Conservation (phyloP, 2,888 invertebrate species). For the Hedychridium roseum region DNA sequence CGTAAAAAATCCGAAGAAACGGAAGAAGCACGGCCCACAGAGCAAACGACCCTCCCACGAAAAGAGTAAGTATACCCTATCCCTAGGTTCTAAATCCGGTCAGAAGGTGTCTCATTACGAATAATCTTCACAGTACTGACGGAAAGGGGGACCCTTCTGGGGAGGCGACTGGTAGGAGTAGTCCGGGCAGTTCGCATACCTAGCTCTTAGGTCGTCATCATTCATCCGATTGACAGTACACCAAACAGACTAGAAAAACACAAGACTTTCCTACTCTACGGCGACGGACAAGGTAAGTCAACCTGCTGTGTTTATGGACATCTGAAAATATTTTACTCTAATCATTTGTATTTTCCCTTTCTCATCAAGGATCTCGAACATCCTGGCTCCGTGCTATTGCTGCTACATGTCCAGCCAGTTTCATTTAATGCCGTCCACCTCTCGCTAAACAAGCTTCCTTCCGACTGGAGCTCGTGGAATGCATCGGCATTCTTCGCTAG, state of each 20-base stretch:
- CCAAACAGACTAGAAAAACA: conserved; percentile 32
- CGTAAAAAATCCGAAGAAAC: conserved; percentile 47
- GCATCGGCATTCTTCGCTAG: no score
- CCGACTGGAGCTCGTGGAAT: no score
- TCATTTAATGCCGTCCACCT: conserved; percentile 60
- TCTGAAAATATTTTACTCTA: background rate
- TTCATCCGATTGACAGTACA: conserved; percentile 35
- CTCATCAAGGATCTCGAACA: conserved; percentile 39
- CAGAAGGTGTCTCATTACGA: background rate
- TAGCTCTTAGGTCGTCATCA: conserved; percentile 47
- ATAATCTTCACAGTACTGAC: conserved; percentile 30
- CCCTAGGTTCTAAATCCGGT: background rate
- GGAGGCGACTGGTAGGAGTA: conserved; percentile 42
- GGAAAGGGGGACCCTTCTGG: conserved; percentile 37
- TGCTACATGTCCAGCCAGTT: conserved; percentile 55
- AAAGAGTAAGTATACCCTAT: conserved; percentile 42
- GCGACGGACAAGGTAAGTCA: conserved; percentile 40
- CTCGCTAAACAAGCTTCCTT: no score
- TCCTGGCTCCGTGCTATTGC: conserved; percentile 48
- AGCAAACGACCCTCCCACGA: conserved; percentile 35
- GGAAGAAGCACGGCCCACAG: conserved; percentile 36
- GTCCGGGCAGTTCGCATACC: conserved; percentile 42
- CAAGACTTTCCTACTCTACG: conserved; percentile 38
- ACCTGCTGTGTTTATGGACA: background rate
- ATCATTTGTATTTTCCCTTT: conserved; percentile 11